These are phyloP conservation scores for Datnioides undecimradiatus DNA, from an alignment of 2,113 vertebrate genomes.

Conservation along the genomic window DNA sequence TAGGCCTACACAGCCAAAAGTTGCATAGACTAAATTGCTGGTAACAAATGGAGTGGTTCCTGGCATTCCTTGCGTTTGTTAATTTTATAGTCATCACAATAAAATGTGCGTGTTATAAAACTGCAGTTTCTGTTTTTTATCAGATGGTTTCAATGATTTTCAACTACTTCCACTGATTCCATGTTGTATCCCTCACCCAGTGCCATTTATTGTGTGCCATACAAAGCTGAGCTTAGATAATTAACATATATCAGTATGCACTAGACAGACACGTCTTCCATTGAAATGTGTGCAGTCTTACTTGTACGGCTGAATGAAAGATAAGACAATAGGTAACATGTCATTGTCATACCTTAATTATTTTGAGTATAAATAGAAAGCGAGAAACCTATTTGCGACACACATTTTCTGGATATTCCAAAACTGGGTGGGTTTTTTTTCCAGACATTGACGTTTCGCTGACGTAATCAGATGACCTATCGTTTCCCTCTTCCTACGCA, in stretches of 20 bases:
- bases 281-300: not conserved
- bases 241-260: not conserved
- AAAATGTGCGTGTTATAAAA: constrained; percentile 61
- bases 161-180: not conserved
- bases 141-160: not conserved
- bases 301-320: no score
- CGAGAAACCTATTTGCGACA: no score
- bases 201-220: not conserved
- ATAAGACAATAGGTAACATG: no score
- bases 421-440: constrained; percentile 5
- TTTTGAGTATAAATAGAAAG: no score
- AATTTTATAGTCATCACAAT: constrained; percentile 74
- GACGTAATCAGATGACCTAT: constrained; percentile 73
- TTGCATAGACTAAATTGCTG: constrained; percentile 5
- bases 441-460: constrained; percentile 73
- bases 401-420: constrained; percentile 25
- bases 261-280: not conserved
- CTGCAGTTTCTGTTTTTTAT: not conserved
- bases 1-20: constrained; percentile 19
- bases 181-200: not conserved
- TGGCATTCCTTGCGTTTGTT: constrained; percentile 67
- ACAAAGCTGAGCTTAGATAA: not conserved
- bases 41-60: constrained; percentile 5
- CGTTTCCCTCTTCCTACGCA: constrained; percentile 66
- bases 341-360: no score